Evolutionary conservation across 2,888 invertebrate genomes (phyloP), one percentile per base, ranked within the genome.

Genomic region (Leptogaster cylindrica): DNA sequence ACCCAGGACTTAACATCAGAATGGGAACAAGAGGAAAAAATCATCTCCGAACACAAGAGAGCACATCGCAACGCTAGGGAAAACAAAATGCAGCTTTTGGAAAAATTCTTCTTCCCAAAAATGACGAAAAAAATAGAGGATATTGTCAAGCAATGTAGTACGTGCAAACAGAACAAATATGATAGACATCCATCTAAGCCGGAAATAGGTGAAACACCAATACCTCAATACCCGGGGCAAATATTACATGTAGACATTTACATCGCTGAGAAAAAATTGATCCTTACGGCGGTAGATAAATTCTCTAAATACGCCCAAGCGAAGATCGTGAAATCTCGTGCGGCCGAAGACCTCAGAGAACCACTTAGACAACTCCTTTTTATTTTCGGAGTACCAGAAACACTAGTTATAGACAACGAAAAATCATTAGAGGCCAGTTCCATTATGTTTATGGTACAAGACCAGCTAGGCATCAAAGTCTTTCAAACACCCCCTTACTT

Each of bases 341-440:
- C 66, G 1, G 64, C 64, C 3, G 55, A 67, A 52, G 55, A 69
- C 23, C 63, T 70, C 2, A 68, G 63, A 64, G 16, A 61, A 46
- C 68, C 68, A 6, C 23, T 72, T 23, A 36, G 68, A 52, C 55
- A 70, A 10, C 61, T 72, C 8, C 68, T 70, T 3, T 69, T 66
- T 18, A 48, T 46, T 7, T 70, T 67, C 14, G 44, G 71, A 25
- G 55, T 71, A 5, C 67, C 70, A 3, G 66, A 70, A 58, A 52
- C 23, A 12, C 23, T 72, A 7, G 70, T 71, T 2, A 68, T 70
- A 8, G 68, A 70, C 39, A 71, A 71, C 18, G 70, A 70, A 36
- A 68, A 65, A 50, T 55, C 70, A 4, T 36, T 70, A n/a, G 69
- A 68, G 31, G 67, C 61, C 1, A 44, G 48, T 7, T 69, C 63